A percentile compares a stretch with the other conserved stretches of the same genome.
phyloP scores from a whole-genome alignment of 2,113 vertebrate genomes.

The Oncorhynchus mykiss region DNA sequence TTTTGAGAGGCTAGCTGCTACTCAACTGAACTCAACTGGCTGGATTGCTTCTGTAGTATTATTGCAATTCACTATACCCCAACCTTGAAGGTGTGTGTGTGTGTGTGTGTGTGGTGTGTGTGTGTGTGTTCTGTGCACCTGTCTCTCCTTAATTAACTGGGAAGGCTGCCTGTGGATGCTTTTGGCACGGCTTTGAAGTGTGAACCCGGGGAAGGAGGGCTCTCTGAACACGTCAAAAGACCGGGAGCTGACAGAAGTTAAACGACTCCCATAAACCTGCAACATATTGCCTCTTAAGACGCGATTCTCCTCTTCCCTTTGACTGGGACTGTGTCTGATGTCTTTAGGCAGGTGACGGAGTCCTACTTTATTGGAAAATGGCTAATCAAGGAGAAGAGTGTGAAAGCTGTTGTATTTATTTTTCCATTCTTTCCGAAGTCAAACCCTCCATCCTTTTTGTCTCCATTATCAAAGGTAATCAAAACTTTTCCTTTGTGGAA shows the following conservation, averaged over 20 bases:
- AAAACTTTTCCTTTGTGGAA: slow-evolving; percentile 26
- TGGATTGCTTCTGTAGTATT: slow-evolving; percentile 28
- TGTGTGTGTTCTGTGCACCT: slow-evolving; percentile 39
- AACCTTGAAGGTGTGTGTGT: background rate
- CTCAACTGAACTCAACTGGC: slow-evolving; percentile 32
- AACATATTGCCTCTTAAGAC: slow-evolving; percentile 20
- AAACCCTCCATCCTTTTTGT: slow-evolving; percentile 20
- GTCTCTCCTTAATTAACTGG: slow-evolving; percentile 54
- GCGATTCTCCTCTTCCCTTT: slow-evolving; percentile 19
- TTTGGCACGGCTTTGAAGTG: slow-evolving; percentile 44
- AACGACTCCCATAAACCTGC: slow-evolving; percentile 34
- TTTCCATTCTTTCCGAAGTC: background rate
- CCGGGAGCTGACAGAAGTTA: slow-evolving; percentile 44
- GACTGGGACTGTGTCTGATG: slow-evolving; percentile 38
- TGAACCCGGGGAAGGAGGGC: slow-evolving; percentile 22
- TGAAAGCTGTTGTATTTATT: slow-evolving; percentile 34
- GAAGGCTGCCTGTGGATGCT: slow-evolving; percentile 35
- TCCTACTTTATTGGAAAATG: slow-evolving; percentile 15
- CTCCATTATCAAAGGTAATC: slow-evolving; percentile 45
- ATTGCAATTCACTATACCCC: background rate
- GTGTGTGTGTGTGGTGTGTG: background rate
- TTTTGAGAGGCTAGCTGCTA: slow-evolving; percentile 31
- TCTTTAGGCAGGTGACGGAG: slow-evolving; percentile 13
- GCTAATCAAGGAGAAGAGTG: slow-evolving; percentile 36
- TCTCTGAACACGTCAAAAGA: slow-evolving; percentile 37